A percentile compares a stretch with the other conserved stretches of the same genome.
Evolutionary conservation across 2,888 invertebrate genomes (phyloP).

Genomic region (Caenorhabditis sinica): DNA sequence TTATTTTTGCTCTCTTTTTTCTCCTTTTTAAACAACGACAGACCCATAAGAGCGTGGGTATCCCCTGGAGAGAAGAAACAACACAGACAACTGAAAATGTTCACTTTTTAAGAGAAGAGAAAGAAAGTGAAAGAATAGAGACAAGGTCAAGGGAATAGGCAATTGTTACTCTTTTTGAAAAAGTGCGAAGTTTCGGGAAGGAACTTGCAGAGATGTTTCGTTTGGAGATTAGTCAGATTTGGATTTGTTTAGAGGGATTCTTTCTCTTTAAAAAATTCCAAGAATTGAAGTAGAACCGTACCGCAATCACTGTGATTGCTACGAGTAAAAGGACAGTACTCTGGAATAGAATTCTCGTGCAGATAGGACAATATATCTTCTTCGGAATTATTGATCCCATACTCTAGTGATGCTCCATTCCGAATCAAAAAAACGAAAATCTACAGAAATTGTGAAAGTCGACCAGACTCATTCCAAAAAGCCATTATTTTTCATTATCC

Average conservation of each 20-base stretch:
- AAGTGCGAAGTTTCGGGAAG: not conserved
- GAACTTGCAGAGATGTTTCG: not conserved
- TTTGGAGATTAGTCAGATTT: not conserved
- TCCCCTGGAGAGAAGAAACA: conserved; percentile 31
- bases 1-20: conserved; percentile 43
- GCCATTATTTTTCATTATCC: not conserved
- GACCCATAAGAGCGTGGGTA: conserved; percentile 18
- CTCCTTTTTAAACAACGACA: conserved; percentile 25
- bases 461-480: not conserved
- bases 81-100: conserved; percentile 33
- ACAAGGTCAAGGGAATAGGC: conserved; percentile 28
- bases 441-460: not conserved
- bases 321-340: too few relatives aligned
- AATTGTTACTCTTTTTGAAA: not conserved
- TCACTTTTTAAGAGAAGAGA: conserved; percentile 26
- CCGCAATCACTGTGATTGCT: too few relatives aligned
- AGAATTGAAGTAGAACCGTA: too few relatives aligned
- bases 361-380: too few relatives aligned
- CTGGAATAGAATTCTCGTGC: too few relatives aligned
- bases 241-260: too few relatives aligned
- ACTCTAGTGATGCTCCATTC: not conserved
- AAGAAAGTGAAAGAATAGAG: not conserved
- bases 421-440: not conserved
- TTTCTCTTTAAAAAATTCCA: too few relatives aligned
- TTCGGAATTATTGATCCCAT: not conserved